Base-by-base conservation (phyloP, 2,113 vertebrate genomes). In the Hippocampus guttulatus region DNA sequence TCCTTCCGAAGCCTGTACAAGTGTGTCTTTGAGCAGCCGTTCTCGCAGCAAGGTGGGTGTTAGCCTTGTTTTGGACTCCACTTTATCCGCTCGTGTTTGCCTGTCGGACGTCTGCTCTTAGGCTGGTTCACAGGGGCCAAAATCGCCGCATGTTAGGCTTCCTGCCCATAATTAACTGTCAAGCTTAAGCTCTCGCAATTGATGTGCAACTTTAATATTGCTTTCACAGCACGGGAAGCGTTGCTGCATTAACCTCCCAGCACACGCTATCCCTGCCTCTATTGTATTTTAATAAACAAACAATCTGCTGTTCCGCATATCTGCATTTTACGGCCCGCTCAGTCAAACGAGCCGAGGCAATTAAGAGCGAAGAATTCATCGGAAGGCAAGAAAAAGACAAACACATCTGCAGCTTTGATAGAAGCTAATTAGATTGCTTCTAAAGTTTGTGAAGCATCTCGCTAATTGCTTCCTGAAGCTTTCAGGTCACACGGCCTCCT, bases 1-100 rank as follows among this genome's bases (percentile, higher is more conserved):
- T 95, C 94, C 77, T 95, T 95, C 89, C 92, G 94, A 83, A 94
- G 93, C 80, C 93, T 95, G 76, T 95, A 95, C 86, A 95, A 94
- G 81, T 94, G 93, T 63, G 93, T 95, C 87, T 95, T 95, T 79
- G 93, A 94, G 86, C 94, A 94, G 89, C 91, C 92, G 70, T 93
- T 94, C 85, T 91, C 91, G 60, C 93, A 93, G 79, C 93, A 93
- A 93, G 93, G 94, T 95, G 77, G 85, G 92, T 87, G 72, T 16
- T 83, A 9, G 3, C 55, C 61, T 66, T 68, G 38, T 55, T 16
- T 67, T 9, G 68, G 43, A 33, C 77, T 60, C 38, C 25, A 49
- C 41, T 60, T 61, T 51, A 15, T 64, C 47, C 58, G 52, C 69
- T 69, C 0, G 15, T 61, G 83, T 71, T 55, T 63, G 64, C 45